phyloP scores from a whole-genome alignment of 2,113 vertebrate genomes.

The Chrysochloris asiatica region DNA sequence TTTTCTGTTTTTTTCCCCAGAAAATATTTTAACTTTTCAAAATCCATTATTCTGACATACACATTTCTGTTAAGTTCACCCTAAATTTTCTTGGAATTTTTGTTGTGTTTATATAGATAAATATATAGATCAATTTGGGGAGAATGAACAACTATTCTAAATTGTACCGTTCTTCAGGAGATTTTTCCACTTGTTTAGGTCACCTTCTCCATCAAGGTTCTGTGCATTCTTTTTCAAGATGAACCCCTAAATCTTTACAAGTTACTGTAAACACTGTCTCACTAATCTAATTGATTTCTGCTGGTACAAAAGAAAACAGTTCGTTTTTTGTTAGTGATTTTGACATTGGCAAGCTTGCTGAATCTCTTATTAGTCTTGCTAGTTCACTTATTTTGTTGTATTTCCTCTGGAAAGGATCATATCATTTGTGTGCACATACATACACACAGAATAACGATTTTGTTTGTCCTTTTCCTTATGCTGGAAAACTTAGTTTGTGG shows the following conservation, averaged over 20 bases:
- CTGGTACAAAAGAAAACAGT: neutral
- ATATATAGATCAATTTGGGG: neutral
- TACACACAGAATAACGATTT: too few relatives aligned
- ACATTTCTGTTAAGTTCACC: neutral
- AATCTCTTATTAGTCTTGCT: neutral
- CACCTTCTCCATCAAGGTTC: neutral
- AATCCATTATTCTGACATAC: neutral
- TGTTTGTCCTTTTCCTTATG: neutral
- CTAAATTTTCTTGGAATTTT: neutral
- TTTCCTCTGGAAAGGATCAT: neutral
- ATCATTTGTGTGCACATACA: too few relatives aligned
- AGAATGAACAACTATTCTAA: neutral
- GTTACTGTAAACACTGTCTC: neutral
- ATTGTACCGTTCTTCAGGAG: neutral
- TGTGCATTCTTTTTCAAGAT: neutral
- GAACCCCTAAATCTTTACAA: neutral
- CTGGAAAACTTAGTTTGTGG: neutral
- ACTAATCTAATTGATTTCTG: neutral
- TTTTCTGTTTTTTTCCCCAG: too few relatives aligned
- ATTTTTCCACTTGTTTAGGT: neutral
- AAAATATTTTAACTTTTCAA: neutral
- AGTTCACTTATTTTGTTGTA: neutral
- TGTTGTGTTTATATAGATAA: neutral
- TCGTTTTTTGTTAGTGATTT: constrained; percentile 33
- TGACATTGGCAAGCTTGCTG: neutral